Evolutionary conservation across 2,113 vertebrate species (phyloP).

Genomic region (Bujurquina vittata): DNA sequence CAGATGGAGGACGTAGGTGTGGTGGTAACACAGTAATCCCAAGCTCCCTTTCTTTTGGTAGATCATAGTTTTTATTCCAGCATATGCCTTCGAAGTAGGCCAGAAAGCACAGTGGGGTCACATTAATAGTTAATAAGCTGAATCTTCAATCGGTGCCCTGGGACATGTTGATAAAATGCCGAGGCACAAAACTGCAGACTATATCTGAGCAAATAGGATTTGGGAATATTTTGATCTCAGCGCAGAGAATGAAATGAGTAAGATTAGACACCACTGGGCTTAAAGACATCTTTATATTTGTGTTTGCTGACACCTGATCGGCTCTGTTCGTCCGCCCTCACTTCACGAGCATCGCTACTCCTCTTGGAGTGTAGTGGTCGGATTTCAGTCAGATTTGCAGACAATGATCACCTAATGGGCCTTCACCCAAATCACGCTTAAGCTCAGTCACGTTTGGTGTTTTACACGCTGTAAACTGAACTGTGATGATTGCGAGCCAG

Average conservation of each 20-base stretch:
- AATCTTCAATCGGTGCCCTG: not conserved
- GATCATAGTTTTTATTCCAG: slow-evolving; percentile 2
- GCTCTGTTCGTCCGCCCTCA: not conserved
- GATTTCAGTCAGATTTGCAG: not conserved
- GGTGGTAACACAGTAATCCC: not conserved
- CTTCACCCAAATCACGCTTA: too few relatives aligned
- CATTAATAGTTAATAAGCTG: slow-evolving; percentile 8
- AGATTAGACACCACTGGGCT: not conserved
- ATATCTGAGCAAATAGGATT: slow-evolving; percentile 16
- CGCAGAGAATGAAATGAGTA: not conserved
- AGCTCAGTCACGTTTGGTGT: too few relatives aligned
- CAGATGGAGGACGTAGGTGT: not conserved
- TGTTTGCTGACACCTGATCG: not conserved
- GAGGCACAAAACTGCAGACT: not conserved
- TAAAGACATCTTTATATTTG: not conserved
- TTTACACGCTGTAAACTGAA: too few relatives aligned
- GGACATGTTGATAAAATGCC: slow-evolving; percentile 7
- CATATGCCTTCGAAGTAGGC: not conserved
- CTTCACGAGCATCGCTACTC: not conserved
- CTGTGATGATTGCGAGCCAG: too few relatives aligned
- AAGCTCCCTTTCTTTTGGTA: not conserved
- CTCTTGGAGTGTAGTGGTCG: not conserved
- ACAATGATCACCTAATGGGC: too few relatives aligned
- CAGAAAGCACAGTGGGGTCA: not conserved
- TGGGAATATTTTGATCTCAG: slow-evolving; percentile 15